These are phyloP conservation scores for Solenodon paradoxus DNA, from an alignment of 2,113 vertebrate genomes.

Conservation along the genomic window DNA sequence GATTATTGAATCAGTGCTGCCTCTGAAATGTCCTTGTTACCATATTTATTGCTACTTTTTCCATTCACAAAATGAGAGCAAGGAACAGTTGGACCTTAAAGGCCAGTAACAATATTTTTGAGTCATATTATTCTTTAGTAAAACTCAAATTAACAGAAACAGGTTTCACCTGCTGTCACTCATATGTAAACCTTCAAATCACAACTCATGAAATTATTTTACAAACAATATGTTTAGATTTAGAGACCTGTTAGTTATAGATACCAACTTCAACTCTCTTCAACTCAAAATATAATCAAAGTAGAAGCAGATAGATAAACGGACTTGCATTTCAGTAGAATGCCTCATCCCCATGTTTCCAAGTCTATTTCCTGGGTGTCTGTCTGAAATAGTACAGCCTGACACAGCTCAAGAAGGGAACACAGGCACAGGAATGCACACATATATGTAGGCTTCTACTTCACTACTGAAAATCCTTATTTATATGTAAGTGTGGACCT, in stretches of 20 bases:
- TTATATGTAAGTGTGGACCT: neutral
- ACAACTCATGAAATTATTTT: neutral
- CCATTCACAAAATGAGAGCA: neutral
- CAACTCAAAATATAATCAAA: neutral
- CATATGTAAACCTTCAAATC: neutral
- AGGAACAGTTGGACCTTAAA: neutral
- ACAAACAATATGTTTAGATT: neutral
- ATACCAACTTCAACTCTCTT: neutral
- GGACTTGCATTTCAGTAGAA: neutral
- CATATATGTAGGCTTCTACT: neutral
- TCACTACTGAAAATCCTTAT: too few species aligned
- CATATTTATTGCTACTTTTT: neutral
- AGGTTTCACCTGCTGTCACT: neutral
- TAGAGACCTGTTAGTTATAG: neutral
- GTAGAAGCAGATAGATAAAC: neutral
- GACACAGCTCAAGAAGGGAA: neutral
- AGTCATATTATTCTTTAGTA: neutral
- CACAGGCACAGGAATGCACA: neutral
- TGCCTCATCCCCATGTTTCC: fast-evolving
- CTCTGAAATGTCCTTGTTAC: neutral
- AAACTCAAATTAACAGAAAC: neutral
- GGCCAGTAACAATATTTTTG: neutral
- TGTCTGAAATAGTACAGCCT: neutral
- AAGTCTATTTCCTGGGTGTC: neutral
- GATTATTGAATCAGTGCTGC: neutral